These are phyloP conservation scores for Drosophila rellima DNA, from an alignment of 2,888 invertebrate species.

Conservation along the genomic window DNA sequence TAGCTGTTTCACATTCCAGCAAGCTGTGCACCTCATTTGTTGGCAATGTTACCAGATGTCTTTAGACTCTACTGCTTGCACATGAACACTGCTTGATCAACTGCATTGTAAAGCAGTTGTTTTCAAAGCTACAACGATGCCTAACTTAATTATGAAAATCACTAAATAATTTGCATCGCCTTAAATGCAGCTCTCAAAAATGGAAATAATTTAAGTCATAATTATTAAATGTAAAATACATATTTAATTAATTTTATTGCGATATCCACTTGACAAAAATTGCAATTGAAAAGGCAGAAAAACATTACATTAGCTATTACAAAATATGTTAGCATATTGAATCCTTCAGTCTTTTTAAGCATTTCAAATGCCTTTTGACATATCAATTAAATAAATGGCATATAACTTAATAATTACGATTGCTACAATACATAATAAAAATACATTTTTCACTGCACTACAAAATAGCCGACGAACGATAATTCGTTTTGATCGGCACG, in stretches of 20 bases:
- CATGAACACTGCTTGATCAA: slow-evolving; percentile 9
- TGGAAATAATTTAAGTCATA: neutral
- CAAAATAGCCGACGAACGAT: slow-evolving; percentile 21
- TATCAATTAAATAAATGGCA: slow-evolving; percentile 44
- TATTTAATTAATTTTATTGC: slow-evolving; percentile 35
- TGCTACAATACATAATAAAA: slow-evolving; percentile 40
- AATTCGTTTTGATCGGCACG: slow-evolving; percentile 30
- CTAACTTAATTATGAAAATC: slow-evolving; percentile 17
- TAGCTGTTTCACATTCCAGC: neutral
- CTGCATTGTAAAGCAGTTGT: neutral
- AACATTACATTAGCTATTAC: slow-evolving; percentile 24
- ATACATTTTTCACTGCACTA: slow-evolving; percentile 58
- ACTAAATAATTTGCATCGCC: neutral
- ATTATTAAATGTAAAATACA: slow-evolving; percentile 3
- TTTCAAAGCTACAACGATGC: slow-evolving; percentile 7
- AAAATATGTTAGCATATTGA: slow-evolving; percentile 37
- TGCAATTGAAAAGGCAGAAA: slow-evolving; percentile 32
- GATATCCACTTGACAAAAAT: slow-evolving; percentile 13
- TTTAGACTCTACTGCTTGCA: neutral
- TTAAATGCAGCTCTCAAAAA: neutral
- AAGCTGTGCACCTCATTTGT: neutral
- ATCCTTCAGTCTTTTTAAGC: slow-evolving; percentile 53
- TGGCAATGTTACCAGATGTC: slow-evolving; percentile 7
- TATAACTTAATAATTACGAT: slow-evolving; percentile 23
- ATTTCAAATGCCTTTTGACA: slow-evolving; percentile 35